Evolutionary conservation across 2,888 invertebrate species (phyloP).

Genomic region (Orthosia gracilis): DNA sequence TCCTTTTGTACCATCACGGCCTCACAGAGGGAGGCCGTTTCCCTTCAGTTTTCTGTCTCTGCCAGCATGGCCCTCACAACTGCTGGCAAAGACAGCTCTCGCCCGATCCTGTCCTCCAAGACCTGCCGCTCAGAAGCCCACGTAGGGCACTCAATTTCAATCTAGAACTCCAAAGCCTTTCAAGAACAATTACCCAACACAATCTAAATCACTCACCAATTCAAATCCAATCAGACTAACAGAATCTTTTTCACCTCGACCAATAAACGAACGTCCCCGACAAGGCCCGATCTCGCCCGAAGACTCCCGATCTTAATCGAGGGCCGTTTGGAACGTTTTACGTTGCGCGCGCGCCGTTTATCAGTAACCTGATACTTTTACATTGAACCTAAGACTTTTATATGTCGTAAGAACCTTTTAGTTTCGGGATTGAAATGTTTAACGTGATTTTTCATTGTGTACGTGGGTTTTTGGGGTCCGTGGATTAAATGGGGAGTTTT

Average conservation of each 20-base stretch:
- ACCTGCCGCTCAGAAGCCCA: too few species aligned
- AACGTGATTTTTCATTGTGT: slow-evolving; percentile 67
- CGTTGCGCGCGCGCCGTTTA: slow-evolving; percentile 63
- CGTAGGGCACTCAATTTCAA: neutral
- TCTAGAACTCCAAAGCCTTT: neutral
- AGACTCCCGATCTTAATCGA: slow-evolving; percentile 69
- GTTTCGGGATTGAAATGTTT: slow-evolving; percentile 71
- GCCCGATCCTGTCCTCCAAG: too few species aligned
- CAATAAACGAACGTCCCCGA: slow-evolving; percentile 47
- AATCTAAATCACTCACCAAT: slow-evolving; percentile 1
- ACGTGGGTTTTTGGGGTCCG: slow-evolving; percentile 59
- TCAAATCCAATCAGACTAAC: slow-evolving; percentile 36
- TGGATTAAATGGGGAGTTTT: slow-evolving; percentile 15
- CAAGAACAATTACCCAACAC: neutral
- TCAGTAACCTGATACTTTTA: slow-evolving; percentile 75
- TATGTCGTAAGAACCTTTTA: slow-evolving; percentile 71
- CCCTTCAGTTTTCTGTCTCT: too few species aligned
- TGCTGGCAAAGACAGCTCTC: too few species aligned
- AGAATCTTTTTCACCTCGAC: slow-evolving; percentile 18
- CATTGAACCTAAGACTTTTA: slow-evolving; percentile 65
- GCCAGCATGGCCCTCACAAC: too few species aligned
- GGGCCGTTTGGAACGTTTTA: slow-evolving; percentile 64
- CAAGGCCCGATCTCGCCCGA: slow-evolving; percentile 56
- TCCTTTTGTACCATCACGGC: too few species aligned
- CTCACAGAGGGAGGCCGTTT: too few species aligned